Evolutionary conservation across 2,797 vertebrate genomes (phyloP).

Genomic region (Carduelis carduelis): DNA sequence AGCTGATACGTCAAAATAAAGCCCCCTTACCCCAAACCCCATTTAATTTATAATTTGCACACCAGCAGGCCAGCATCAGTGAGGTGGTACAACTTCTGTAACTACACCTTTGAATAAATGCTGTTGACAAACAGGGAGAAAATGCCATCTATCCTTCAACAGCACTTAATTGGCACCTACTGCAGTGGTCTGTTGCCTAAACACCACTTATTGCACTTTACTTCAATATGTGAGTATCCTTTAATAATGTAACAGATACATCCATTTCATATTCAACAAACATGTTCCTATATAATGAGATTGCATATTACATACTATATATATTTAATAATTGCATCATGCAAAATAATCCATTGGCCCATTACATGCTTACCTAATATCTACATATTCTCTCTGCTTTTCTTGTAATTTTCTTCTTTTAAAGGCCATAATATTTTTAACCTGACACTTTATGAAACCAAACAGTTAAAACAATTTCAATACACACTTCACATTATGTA

Average conservation of each 20-base stretch:
- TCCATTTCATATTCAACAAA: neutral
- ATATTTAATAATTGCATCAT: neutral
- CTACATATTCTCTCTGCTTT: neutral
- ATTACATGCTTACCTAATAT: neutral
- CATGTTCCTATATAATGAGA: neutral
- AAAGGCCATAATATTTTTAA: neutral
- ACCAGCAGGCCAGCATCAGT: neutral
- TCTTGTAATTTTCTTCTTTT: neutral
- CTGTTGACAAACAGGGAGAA: neutral
- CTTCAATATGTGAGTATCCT: neutral
- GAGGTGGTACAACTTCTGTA: neutral
- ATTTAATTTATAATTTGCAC: neutral
- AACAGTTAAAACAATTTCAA: neutral
- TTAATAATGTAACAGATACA: neutral
- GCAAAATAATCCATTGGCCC: neutral
- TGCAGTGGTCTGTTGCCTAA: neutral
- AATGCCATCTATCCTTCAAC: neutral
- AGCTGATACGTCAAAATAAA: neutral
- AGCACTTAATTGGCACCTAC: neutral
- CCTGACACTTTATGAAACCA: neutral
- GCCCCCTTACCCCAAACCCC: rapidly evolving
- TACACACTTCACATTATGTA: neutral
- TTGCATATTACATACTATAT: neutral
- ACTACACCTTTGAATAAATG: neutral
- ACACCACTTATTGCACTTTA: neutral